Percentiles rank a stretch among this genome's conserved stretches.
Conservation (phyloP, 1,140 invertebrate genomes). For the Solen grandis region DNA sequence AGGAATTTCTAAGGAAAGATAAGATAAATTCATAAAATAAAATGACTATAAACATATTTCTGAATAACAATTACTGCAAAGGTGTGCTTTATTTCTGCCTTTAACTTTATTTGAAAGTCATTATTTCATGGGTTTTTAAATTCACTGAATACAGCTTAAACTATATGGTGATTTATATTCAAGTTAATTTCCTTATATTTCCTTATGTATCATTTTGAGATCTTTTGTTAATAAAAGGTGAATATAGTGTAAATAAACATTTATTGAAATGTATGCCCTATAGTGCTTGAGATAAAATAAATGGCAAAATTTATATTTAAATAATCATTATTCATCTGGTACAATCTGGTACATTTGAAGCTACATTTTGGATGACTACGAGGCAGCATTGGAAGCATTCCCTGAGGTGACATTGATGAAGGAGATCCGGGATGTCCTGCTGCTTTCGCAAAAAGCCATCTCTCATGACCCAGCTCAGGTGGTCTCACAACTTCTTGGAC, state of each 20-base stretch:
- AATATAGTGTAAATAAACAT: not conserved
- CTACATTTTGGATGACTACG: slow-evolving; percentile 20
- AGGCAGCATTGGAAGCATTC: not conserved
- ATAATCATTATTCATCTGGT: not conserved
- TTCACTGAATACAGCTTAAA: too few species aligned
- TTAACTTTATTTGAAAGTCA: too few species aligned
- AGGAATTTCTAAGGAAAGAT: too few species aligned
- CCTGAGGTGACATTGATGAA: slow-evolving; percentile 21
- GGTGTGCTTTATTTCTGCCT: too few species aligned
- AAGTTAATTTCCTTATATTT: too few species aligned
- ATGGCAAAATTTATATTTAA: not conserved
- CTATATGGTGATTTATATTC: too few species aligned
- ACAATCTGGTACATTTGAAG: not conserved
- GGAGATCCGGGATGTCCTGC: slow-evolving; percentile 17
- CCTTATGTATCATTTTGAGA: too few species aligned
- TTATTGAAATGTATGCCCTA: not conserved
- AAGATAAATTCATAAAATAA: too few species aligned
- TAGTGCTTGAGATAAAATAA: not conserved
- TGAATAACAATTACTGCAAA: too few species aligned
- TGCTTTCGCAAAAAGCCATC: slow-evolving; percentile 43
- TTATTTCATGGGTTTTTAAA: too few species aligned
- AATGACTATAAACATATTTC: too few species aligned
- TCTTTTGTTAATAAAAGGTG: not conserved
- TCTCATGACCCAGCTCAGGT: slow-evolving; percentile 29
- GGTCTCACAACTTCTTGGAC: slow-evolving; percentile 38